Percentiles rank a stretch among this genome's conserved stretches.
These are phyloP conservation scores for Amphipoea lucens DNA, from an alignment of 2,888 invertebrate species.

Conservation along the genomic window DNA sequence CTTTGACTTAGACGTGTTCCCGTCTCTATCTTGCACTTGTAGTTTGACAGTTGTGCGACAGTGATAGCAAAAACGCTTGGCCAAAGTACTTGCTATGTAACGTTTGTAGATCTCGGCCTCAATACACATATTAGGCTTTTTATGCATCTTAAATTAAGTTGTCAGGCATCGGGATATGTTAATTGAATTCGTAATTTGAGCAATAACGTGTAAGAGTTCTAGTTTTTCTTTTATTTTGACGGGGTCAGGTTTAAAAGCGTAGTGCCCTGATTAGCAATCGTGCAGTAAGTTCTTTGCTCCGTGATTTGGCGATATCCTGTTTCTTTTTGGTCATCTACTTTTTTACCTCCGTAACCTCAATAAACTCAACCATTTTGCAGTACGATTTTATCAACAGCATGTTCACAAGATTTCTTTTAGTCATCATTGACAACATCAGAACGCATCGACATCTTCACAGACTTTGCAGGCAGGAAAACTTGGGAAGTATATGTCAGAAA, in stretches of 20 bases:
- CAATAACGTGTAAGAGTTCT: slow-evolving; percentile 16
- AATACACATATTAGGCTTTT: slow-evolving; percentile 44
- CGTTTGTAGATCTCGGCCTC: slow-evolving; percentile 4
- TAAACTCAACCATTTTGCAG: slow-evolving; percentile 12
- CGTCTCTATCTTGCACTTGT: background rate
- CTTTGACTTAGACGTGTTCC: background rate
- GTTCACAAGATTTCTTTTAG: background rate
- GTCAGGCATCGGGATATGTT: slow-evolving; percentile 49
- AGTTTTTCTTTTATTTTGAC: slow-evolving; percentile 13
- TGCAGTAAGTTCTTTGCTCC: slow-evolving; percentile 42
- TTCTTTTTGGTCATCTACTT: background rate
- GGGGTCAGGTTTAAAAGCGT: slow-evolving; percentile 4
- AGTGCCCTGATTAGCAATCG: slow-evolving; percentile 39
- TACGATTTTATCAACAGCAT: slow-evolving; percentile 12
- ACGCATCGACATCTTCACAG: background rate
- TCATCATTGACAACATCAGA: background rate
- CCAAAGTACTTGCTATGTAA: background rate
- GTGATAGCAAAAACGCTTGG: background rate
- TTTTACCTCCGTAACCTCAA: slow-evolving; percentile 19
- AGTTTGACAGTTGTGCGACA: background rate
- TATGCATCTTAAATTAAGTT: slow-evolving; percentile 43
- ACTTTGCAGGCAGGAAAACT: background rate
- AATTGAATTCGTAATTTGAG: slow-evolving; percentile 49
- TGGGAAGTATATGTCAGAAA: slow-evolving; percentile 18
- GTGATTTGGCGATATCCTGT: slow-evolving; percentile 31